phyloP scores from a whole-genome alignment of 1,140 invertebrate genomes.

The Trigoniulus corallinus region DNA sequence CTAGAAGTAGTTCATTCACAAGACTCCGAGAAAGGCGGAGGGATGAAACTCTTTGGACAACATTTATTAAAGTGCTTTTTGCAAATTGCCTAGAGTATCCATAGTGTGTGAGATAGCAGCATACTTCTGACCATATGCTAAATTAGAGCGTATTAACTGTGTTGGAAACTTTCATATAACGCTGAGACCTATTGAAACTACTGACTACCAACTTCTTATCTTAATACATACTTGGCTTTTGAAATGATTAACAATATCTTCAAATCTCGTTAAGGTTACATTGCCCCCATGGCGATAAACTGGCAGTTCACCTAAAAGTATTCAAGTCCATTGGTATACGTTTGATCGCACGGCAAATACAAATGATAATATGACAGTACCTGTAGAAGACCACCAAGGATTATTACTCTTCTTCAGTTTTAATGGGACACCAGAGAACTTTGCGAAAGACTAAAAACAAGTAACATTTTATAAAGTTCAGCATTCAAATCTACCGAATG shows the following conservation, averaged over 20 bases:
- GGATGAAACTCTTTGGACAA: no score
- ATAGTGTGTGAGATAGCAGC: no score
- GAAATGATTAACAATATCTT: slow-evolving; percentile 35
- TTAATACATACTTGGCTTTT: neutral
- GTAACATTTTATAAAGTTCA: neutral
- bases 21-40: no score
- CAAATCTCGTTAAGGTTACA: slow-evolving; percentile 35
- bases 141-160: no score
- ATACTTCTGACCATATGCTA: no score
- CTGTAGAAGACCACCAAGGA: slow-evolving; percentile 45
- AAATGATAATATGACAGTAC: slow-evolving; percentile 17
- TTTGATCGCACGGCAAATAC: neutral
- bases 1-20: no score
- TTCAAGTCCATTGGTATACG: no score
- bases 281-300: slow-evolving; percentile 41
- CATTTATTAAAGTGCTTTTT: no score
- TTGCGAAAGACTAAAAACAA: slow-evolving; percentile 45
- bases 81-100: no score
- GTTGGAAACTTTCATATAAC: neutral
- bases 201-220: neutral
- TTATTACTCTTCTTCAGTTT: slow-evolving; percentile 46
- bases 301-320: slow-evolving; percentile 35
- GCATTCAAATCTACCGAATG: neutral
- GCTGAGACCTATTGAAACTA: neutral
- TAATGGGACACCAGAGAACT: slow-evolving; percentile 49